Evolutionary conservation across 2,888 invertebrate genomes (phyloP), one percentile per base, ranked within the genome.

Genomic region (Camponotus fellah): DNA sequence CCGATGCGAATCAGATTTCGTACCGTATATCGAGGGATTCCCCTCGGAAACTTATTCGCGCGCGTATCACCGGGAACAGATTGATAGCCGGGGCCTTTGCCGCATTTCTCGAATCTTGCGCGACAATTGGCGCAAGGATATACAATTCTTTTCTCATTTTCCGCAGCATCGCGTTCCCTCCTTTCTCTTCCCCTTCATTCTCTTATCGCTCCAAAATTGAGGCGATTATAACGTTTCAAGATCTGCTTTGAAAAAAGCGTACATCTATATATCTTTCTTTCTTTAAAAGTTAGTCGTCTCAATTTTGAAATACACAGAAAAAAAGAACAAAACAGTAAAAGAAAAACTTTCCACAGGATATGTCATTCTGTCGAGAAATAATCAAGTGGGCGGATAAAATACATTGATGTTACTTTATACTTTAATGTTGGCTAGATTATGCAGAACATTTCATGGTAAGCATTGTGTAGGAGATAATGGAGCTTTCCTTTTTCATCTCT

Each of bases 1-100:
- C 26, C 79, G 60, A 72, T 60, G 60, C 74, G 79, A 80, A 80
- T 79, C 74, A 74, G 79, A 80, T 80, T 80, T 80, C 17, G 46
- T 12, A 37, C 37, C 12, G 26, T 8, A n/a, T 53, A n/a, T 53
- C n/a, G n/a, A 46, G 60, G 79, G 79, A 80, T 80, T 72, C 32
- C 68, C 37, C 17, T n/a, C 1, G 46, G 46, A 80, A 80, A 72
- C 79, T 72, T 80, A 80, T 80, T 80, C 58, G 72, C 72, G 79
- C 79, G 75, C 79, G 79, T 80, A 80, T 80, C 62, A 80, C 74
- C 40, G 68, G 8, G 53, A 40, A 77, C 56, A 40, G 71, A 77
- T 77, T 77, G 71, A n/a, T 68, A 62, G 26, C n/a, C 49, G 68
- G 37, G 53, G 32, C 26, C 53, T 49, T 26, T 37, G 53, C n/a